phyloP scores from a whole-genome alignment of 2,888 invertebrate genomes.

The Ophion obscuratus region DNA sequence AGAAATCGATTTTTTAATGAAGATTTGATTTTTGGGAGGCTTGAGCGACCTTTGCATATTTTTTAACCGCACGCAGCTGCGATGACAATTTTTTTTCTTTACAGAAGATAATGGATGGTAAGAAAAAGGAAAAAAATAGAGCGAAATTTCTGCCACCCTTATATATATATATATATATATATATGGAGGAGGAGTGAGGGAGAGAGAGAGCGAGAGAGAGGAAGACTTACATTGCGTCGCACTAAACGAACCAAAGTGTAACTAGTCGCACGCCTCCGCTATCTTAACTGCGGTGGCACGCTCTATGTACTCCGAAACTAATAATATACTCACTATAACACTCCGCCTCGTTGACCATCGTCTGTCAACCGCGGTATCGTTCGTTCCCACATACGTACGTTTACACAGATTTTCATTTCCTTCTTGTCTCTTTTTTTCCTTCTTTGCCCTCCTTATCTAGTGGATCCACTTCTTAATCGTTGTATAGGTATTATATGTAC shows the following conservation, averaged over 20 bases:
- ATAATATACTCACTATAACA: slow-evolving; percentile 60
- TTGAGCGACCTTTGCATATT: too few species aligned
- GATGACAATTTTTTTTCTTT: too few species aligned
- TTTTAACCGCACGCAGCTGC: too few species aligned
- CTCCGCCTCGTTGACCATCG: slow-evolving; percentile 42
- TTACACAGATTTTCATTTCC: slow-evolving; percentile 43
- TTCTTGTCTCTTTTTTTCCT: slow-evolving; percentile 12
- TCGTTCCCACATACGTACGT: slow-evolving; percentile 34
- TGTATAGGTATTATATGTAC: slow-evolving; percentile 12
- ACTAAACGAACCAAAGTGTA: slow-evolving; percentile 31
- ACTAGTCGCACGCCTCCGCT: slow-evolving; percentile 54
- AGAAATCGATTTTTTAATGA: too few species aligned
- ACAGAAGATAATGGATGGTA: too few species aligned
- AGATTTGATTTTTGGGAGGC: too few species aligned
- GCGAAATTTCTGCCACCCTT: too few species aligned
- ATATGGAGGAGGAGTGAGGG: background rate
- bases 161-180: background rate
- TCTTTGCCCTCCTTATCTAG: slow-evolving; percentile 33
- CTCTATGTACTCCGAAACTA: slow-evolving; percentile 66
- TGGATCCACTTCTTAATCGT: slow-evolving; percentile 56
- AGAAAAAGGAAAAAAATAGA: too few species aligned
- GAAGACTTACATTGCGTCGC: slow-evolving; percentile 25
- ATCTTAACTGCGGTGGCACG: slow-evolving; percentile 70
- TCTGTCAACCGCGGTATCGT: slow-evolving; percentile 56
- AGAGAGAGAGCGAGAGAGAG: too few species aligned